phyloP scores from a whole-genome alignment of 2,797 vertebrate genomes.

The Thamnophis elegans region DNA sequence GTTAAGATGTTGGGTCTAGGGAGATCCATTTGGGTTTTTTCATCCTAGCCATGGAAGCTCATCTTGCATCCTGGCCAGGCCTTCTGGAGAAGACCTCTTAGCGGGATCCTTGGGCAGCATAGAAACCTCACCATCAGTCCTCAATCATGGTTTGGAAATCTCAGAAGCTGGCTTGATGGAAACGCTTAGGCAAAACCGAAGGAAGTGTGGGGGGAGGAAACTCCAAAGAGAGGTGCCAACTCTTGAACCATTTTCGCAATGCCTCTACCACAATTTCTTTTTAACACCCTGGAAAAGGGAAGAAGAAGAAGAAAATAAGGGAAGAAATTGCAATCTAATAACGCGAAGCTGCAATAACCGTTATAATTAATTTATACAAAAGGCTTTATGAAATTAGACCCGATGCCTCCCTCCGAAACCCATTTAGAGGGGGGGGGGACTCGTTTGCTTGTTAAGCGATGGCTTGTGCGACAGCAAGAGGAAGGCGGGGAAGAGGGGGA shows the following conservation, averaged over 20 bases:
- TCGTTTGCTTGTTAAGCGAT: slow-evolving; percentile 70
- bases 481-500: slow-evolving; percentile 47
- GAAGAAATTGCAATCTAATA: slow-evolving; percentile 71
- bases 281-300: slow-evolving; percentile 43
- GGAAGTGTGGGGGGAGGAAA: too few relatives aligned
- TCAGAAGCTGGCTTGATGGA: background rate
- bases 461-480: slow-evolving; percentile 53
- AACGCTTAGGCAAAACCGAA: background rate
- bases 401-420: slow-evolving; percentile 66
- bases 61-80: background rate
- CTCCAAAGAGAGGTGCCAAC: background rate
- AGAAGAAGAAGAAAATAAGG: slow-evolving; percentile 44
- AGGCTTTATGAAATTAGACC: slow-evolving; percentile 74
- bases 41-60: background rate
- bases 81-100: background rate
- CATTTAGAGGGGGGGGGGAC: slow-evolving; percentile 42
- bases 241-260: background rate
- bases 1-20: background rate
- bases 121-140: background rate
- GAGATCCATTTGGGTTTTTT: background rate
- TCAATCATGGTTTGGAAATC: background rate
- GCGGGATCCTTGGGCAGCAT: background rate
- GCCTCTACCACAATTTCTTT: slow-evolving; percentile 41
- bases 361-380: slow-evolving; percentile 81
- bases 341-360: slow-evolving; percentile 72